A percentile compares a stretch with the other conserved stretches of the same genome.
These are phyloP conservation scores for Scaptodrosophila latifasciaeformis DNA, from an alignment of 2,888 invertebrate species.

Conservation along the genomic window DNA sequence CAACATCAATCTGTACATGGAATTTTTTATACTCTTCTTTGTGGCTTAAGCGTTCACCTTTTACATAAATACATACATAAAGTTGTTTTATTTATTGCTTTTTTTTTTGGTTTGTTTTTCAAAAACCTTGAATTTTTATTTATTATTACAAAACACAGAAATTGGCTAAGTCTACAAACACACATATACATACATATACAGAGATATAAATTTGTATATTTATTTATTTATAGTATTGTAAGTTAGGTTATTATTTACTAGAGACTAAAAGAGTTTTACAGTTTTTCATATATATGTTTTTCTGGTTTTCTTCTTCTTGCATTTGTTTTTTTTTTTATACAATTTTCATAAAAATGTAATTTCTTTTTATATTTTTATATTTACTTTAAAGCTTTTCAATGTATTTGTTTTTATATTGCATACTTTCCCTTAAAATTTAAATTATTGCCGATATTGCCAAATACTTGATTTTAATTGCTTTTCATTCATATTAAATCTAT, in stretches of 20 bases:
- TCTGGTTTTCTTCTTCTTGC: slow-evolving; percentile 7
- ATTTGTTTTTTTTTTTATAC: slow-evolving; percentile 1
- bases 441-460: slow-evolving; percentile 40
- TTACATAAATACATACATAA: no score
- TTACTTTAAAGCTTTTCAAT: slow-evolving; percentile 54
- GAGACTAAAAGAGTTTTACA: slow-evolving; percentile 50
- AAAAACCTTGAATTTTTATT: slow-evolving; percentile 50
- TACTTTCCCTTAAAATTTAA: slow-evolving; percentile 41
- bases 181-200: slow-evolving; percentile 52
- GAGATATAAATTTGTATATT: slow-evolving; percentile 33
- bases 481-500: slow-evolving; percentile 13
- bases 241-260: slow-evolving; percentile 34
- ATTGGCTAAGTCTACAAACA: slow-evolving; percentile 65
- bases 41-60: no score
- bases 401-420: slow-evolving; percentile 29
- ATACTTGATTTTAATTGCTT: slow-evolving; percentile 31
- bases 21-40: no score
- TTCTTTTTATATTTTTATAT: no score
- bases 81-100: no score
- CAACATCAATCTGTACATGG: slow-evolving; percentile 3
- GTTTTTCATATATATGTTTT: slow-evolving; percentile 28
- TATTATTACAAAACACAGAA: slow-evolving; percentile 60
- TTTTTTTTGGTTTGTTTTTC: slow-evolving; percentile 24
- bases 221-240: slow-evolving; percentile 37
- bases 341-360: neutral